These are phyloP conservation scores for Glaucopsyche alexis DNA, from an alignment of 2,888 invertebrate species.

Conservation along the genomic window DNA sequence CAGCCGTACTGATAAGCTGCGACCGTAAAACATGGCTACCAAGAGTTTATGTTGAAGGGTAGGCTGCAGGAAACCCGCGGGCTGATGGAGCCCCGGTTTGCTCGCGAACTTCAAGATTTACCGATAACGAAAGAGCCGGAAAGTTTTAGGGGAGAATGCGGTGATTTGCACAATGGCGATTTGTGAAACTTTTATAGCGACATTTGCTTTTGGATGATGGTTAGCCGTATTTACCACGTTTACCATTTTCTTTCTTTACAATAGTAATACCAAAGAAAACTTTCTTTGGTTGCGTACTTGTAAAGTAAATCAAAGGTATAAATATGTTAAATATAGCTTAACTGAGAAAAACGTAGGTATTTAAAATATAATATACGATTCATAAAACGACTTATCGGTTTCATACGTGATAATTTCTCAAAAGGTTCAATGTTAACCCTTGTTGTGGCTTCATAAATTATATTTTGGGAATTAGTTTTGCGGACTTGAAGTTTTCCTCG, in stretches of 20 bases:
- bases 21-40: constrained; percentile 37
- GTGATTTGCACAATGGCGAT: constrained; percentile 39
- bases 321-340: too few relatives aligned
- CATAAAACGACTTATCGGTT: constrained; percentile 3
- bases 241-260: background rate
- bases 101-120: constrained; percentile 51
- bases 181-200: constrained; percentile 38
- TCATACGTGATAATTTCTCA: background rate
- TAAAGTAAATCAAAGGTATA: too few relatives aligned
- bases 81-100: constrained; percentile 47
- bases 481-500: constrained; percentile 36
- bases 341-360: background rate
- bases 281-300: too few relatives aligned
- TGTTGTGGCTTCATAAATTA: constrained; percentile 1
- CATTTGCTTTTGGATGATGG: constrained; percentile 32
- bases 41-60: constrained; percentile 56
- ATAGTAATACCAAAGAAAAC: background rate
- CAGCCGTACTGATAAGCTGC: background rate
- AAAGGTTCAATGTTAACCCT: background rate
- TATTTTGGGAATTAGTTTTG: constrained; percentile 30
- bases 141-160: constrained; percentile 38
- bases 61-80: constrained; percentile 47
- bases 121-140: constrained; percentile 41
- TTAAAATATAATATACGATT: background rate
- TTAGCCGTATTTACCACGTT: background rate